Evolutionary conservation across 2,113 vertebrate species (phyloP), one percentile per base, ranked within the genome.

Genomic region (Alectura lathami): DNA sequence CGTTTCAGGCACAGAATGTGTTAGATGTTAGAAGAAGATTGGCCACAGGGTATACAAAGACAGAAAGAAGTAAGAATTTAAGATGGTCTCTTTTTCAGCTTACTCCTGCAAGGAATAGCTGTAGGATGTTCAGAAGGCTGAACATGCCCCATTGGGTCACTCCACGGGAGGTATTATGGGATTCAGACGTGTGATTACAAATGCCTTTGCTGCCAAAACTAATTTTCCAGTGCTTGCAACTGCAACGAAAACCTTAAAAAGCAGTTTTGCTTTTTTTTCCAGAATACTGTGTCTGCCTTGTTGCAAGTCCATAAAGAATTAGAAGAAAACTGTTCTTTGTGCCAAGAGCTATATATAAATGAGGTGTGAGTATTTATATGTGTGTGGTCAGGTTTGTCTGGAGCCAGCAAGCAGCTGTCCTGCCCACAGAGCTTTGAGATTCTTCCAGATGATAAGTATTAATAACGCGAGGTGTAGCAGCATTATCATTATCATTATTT

Each of bases 191-290:
- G 38, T 29, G 53, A 74, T 68, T 75, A 42, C 72, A 82, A 63
- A 74, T 22, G 27, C n/a, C 72, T 0, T 13, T 86, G 45, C 50
- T 94, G 63, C 82, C 89, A 83, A 47, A 73, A 51, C 38, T 83
- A 34, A 67, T 83, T 91, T 91, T 70, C 87, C 60, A 83, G 63
- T 43, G 53, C 63, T 77, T 84, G 36, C 53, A 80, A 69, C 78
- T 85, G 91, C 87, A 89, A 85, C 80, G 48, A 87, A 94, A 80
- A 32, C 59, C 66, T 83, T 75, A 69, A 64, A 91, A 82, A 53
- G 8, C 8, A 1, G 66, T 88, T 84, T 88, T 84, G 4, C 2
- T 27, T 50, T 36, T 72, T 59, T 29, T 5, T 6, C n/a, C 53
- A 66, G 32, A 83, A 69, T 70, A 43, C 56, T 43, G 23, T 6